Evolutionary conservation across 2,888 invertebrate genomes (phyloP).

Genomic region (Leptinotarsa haldemani): DNA sequence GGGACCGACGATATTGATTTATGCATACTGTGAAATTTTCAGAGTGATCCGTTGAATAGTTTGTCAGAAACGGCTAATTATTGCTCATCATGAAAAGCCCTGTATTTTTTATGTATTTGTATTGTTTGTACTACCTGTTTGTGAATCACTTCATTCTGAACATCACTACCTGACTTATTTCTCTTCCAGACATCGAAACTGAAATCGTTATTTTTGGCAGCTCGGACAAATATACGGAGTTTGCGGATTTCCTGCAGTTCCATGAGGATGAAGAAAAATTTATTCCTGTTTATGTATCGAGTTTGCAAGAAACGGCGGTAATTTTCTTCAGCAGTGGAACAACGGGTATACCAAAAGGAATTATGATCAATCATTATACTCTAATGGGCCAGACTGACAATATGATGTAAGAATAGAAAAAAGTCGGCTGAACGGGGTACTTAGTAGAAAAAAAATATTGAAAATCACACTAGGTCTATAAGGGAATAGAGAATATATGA

Average conservation of each 20-base stretch:
- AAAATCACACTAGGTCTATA: too few relatives aligned
- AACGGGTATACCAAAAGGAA: conserved; percentile 61
- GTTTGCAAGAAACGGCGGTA: conserved; percentile 49
- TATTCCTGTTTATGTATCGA: conserved; percentile 44
- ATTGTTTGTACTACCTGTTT: too few relatives aligned
- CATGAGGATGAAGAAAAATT: conserved; percentile 53
- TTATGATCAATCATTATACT: conserved; percentile 54
- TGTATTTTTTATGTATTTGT: too few relatives aligned
- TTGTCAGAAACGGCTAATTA: too few relatives aligned
- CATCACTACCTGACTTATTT: background rate
- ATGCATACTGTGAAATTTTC: too few relatives aligned
- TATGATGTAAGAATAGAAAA: conserved; percentile 44
- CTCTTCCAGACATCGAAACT: conserved; percentile 39
- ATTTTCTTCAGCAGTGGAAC: conserved; percentile 61
- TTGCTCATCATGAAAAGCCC: too few relatives aligned
- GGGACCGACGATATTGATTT: too few relatives aligned
- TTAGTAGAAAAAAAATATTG: too few relatives aligned
- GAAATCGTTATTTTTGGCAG: conserved; percentile 57
- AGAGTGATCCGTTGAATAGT: too few relatives aligned
- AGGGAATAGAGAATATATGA: too few relatives aligned
- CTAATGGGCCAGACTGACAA: conserved; percentile 44
- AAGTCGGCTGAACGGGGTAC: background rate
- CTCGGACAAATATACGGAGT: conserved; percentile 44
- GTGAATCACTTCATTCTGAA: too few relatives aligned
- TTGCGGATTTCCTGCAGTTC: conserved; percentile 50